Percentiles rank a stretch among this genome's conserved stretches.
These are phyloP conservation scores for Anolis sagrei DNA, from an alignment of 2,113 vertebrate species.

Conservation along the genomic window DNA sequence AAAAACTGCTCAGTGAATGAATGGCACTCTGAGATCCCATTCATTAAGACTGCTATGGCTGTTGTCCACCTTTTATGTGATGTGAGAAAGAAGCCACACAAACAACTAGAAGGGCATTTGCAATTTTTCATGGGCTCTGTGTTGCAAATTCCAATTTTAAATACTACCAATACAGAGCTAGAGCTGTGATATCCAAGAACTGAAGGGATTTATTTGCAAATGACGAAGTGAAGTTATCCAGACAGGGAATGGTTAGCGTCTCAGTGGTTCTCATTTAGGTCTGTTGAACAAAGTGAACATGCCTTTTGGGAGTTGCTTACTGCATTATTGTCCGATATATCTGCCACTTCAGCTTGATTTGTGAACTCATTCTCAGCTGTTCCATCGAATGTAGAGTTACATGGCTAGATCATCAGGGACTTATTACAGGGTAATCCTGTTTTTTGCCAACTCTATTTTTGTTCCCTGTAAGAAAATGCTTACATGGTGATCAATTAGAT, in stretches of 20 bases:
- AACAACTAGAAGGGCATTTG: too few relatives aligned
- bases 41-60: too few relatives aligned
- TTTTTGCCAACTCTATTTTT: not conserved
- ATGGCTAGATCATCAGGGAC: not conserved
- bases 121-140: too few relatives aligned
- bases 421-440: not conserved
- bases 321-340: not conserved
- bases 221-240: not conserved
- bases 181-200: not conserved
- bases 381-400: not conserved
- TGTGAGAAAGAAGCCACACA: too few relatives aligned
- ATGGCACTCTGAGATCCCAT: too few relatives aligned
- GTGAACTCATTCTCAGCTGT: not conserved
- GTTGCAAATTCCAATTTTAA: not conserved
- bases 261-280: not conserved
- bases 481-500: not conserved
- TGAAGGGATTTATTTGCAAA: not conserved
- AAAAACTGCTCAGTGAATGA: too few relatives aligned
- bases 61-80: too few relatives aligned
- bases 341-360: not conserved
- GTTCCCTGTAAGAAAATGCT: not conserved
- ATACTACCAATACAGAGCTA: not conserved
- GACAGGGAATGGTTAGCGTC: not conserved
- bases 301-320: not conserved
- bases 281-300: not conserved